Base-by-base conservation (phyloP, 2,888 invertebrate species). In the Cancer borealis region DNA sequence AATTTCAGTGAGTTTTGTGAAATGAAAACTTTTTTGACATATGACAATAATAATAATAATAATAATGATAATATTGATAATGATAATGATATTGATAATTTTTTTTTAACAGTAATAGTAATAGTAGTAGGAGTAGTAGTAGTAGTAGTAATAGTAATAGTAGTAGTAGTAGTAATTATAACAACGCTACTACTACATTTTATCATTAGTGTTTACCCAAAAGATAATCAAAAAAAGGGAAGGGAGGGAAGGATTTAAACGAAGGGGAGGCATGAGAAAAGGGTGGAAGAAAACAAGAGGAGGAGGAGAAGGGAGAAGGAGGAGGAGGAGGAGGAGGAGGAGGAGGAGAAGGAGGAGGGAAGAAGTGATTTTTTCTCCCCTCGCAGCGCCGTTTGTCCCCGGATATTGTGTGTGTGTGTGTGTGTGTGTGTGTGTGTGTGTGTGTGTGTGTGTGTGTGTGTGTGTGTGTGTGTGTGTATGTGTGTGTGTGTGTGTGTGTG, bases 361-460 rank as follows among this genome's bases (percentile, higher is more conserved):
- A 66, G 60, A 66, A 91, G 60, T 91, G 60, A 66, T 91, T 90
- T 91, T 66, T 91, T 54, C 49, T 90, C 26, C 49, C 90, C 49
- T 91, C 45, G n/a, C 66, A 66, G 66, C 66, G 66, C 91, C 91
- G 91, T 91, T 91, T 91, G 91, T 91, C 66, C 45, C 91, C 91
- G 91, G 91, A 91, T 91, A 91, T 91, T 91, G 91, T 91, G 91
- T 91, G 91, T 91, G 47, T 88, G 88, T 79, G 73, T 73, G 73
- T 91, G 90, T 26, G 90, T 66, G 49, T 6, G 49, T 49, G 49
- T 49, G 49, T 49, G 49, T 49, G 49, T 49, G 49, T 49, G 49
- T 49, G 49, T 49, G 49, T 49, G 49, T 91, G 46, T 88, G 88
- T 79, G 60, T 66, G 60, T 66, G 60, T 66, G 60, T 66, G 47